Percentiles rank a stretch among this genome's conserved stretches.
These are phyloP conservation scores for Salarias fasciatus DNA, from an alignment of 2,797 vertebrate species.

Conservation along the genomic window DNA sequence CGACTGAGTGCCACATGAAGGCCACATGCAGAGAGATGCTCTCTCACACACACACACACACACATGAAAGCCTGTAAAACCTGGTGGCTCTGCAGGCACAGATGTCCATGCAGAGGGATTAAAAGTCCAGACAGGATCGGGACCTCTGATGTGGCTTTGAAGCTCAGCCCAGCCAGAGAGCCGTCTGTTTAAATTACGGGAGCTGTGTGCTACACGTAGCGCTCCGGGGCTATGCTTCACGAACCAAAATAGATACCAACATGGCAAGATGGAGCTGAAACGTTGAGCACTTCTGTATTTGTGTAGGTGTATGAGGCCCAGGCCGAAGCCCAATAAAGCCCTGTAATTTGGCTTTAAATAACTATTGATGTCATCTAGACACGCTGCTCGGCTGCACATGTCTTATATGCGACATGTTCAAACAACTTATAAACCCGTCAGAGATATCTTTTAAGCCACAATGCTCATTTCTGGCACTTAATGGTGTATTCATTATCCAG, in stretches of 20 bases:
- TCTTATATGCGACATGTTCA: constrained; percentile 4
- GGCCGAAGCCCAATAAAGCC: constrained; percentile 57
- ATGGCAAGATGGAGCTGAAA: constrained; percentile 55
- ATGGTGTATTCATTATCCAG: constrained; percentile 44
- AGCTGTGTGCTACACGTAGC: constrained; percentile 20
- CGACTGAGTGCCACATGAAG: constrained; percentile 25
- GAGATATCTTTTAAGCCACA: constrained; percentile 28
- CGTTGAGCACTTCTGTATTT: constrained; percentile 68
- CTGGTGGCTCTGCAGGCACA: constrained; percentile 34
- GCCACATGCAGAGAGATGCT: constrained; percentile 16
- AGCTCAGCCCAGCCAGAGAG: constrained; percentile 32
- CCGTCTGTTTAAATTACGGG: constrained; percentile 54
- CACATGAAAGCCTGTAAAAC: constrained; percentile 24
- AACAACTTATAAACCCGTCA: constrained; percentile 14
- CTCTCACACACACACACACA: not conserved
- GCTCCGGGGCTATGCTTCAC: constrained; percentile 47
- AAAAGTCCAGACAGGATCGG: constrained; percentile 44
- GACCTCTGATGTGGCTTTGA: constrained; percentile 70
- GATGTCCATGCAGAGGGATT: constrained; percentile 50
- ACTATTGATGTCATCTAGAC: constrained; percentile 74
- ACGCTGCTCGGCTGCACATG: constrained; percentile 27
- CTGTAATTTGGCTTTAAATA: constrained; percentile 80
- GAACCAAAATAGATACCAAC: constrained; percentile 69
- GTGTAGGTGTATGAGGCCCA: constrained; percentile 66
- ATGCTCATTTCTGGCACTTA: constrained; percentile 29